Base-by-base conservation (phyloP, 2,888 invertebrate species). In the Lepidocyrtinus sp. region DNA sequence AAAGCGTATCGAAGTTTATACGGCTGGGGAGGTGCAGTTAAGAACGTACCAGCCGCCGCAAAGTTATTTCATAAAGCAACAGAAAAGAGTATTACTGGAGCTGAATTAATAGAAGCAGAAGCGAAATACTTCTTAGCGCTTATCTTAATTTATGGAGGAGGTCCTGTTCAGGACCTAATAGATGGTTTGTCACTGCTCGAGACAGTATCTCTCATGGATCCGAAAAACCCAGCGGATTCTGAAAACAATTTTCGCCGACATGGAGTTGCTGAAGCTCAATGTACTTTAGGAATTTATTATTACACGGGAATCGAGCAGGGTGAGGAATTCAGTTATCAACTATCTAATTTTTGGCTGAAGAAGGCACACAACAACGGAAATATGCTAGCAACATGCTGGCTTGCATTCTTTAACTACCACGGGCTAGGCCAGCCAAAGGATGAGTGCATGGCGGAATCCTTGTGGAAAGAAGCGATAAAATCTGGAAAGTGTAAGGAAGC, bases 11-110 rank as follows among this genome's bases (percentile, higher is more conserved):
- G 12, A 25, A 25, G 17, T 12, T 19, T n/a, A 7, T 46, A 62
- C n/a, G 75, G 68, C n/a, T 65, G 73, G 73, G 73, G 72, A 17
- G 73, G 72, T 12, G 15, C n/a, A 0, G 15, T 17, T 15, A 21
- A 63, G 15, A 36, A 64, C 17, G 7, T 17, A 7, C 2, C 17
- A 5, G 1, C 26, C 5, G 73, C 73, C 3, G 45, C 25, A 1
- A 1, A 15, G 1, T 21, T 2, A 3, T 73, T 73, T 22, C n/a
- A n/a, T n/a, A 17, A 21, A 12, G 19, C 17, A 9, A 50, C 55
- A 15, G 1, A 0, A 1, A 45, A 5, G 2, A 63, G 64, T 7
- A 26, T n/a, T 19, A 55, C 73, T 9, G 36, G 36, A 36, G 5
- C 12, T 5, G 36, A 5, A 5, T 12, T 36, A 36, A n/a, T n/a